phyloP scores from a whole-genome alignment of 2,888 invertebrate genomes.

The Crocallis elinguaria region DNA sequence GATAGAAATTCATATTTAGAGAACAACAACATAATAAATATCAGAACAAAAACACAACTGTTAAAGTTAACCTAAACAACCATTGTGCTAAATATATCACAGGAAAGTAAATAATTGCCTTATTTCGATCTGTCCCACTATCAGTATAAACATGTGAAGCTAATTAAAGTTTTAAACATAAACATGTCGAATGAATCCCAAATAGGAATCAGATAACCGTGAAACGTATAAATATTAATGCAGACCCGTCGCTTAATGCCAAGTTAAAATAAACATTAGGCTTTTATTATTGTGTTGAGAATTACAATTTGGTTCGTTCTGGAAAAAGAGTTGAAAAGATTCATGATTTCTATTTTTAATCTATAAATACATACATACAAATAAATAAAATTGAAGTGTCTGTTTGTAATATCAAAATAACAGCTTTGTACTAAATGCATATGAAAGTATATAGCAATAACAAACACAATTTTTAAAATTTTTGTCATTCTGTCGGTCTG shows the following conservation, averaged over 20 bases:
- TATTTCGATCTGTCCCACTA: constrained; percentile 11
- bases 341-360: neutral
- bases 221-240: constrained; percentile 25
- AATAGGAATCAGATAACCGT: constrained; percentile 29
- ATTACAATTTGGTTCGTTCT: neutral
- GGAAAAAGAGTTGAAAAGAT: neutral
- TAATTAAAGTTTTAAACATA: constrained; percentile 30
- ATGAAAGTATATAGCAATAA: too few species aligned
- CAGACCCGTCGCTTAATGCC: constrained; percentile 12
- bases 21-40: too few species aligned
- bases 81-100: constrained; percentile 1
- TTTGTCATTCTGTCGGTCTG: too few species aligned
- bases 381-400: neutral
- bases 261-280: constrained; percentile 13
- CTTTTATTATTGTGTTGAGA: constrained; percentile 1
- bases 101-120: constrained; percentile 18
- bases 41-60: constrained; percentile 5
- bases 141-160: constrained; percentile 19
- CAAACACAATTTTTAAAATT: too few species aligned
- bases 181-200: constrained; percentile 21
- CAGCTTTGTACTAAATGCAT: too few species aligned
- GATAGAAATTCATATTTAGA: too few species aligned
- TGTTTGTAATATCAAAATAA: too few species aligned
- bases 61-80: constrained; percentile 9
- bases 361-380: neutral